Evolutionary conservation across 2,113 vertebrate genomes (phyloP).

Genomic region (Thamnophis sirtalis): DNA sequence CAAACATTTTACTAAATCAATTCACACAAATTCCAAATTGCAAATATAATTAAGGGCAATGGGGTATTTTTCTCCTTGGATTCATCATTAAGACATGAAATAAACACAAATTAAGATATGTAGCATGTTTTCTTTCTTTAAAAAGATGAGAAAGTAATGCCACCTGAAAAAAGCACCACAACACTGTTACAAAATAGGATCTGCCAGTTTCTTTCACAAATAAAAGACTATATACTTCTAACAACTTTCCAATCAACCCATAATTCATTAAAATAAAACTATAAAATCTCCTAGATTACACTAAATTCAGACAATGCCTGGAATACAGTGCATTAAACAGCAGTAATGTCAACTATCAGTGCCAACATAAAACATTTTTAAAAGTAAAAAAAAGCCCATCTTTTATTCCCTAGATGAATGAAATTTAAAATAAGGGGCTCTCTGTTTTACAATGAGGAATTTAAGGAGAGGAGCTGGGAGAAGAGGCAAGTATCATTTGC

Average conservation of each 20-base stretch:
- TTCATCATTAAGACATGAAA: conserved; percentile 80
- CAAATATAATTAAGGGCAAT: conserved; percentile 79
- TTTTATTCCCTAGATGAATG: conserved; percentile 70
- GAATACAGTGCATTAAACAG: conserved; percentile 76
- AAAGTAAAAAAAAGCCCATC: conserved; percentile 69
- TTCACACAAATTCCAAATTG: conserved; percentile 84
- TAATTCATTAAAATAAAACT: conserved; percentile 79
- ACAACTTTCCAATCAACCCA: conserved; percentile 59
- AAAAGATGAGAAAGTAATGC: conserved; percentile 64
- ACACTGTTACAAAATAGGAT: conserved; percentile 76
- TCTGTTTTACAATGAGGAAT: conserved; percentile 61
- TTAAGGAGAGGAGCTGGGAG: conserved; percentile 23
- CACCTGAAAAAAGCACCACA: conserved; percentile 76
- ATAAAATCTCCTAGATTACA: conserved; percentile 80
- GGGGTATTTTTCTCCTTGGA: conserved; percentile 61
- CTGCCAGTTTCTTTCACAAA: conserved; percentile 61
- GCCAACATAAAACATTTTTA: conserved; percentile 73
- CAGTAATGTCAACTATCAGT: conserved; percentile 81
- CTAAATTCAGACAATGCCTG: conserved; percentile 74
- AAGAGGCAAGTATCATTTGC: conserved; percentile 38
- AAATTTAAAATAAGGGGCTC: conserved; percentile 64
- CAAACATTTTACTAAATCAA: conserved; percentile 85
- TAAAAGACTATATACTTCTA: conserved; percentile 67
- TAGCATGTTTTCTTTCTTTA: conserved; percentile 60
- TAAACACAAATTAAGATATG: conserved; percentile 76